Evolutionary conservation across 1,140 invertebrate genomes (phyloP).

Genomic region (Diploscapter pachys): DNA sequence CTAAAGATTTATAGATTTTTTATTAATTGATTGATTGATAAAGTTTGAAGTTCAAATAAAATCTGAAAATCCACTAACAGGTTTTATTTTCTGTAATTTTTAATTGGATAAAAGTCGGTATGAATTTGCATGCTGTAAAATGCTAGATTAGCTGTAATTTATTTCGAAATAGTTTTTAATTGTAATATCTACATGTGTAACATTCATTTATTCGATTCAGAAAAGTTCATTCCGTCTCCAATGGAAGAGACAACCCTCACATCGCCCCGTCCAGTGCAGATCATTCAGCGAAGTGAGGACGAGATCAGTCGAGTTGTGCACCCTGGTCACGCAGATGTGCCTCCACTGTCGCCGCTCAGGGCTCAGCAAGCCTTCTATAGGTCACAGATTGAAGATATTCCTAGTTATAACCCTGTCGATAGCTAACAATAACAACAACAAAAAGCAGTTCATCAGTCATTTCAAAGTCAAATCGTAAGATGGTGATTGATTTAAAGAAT

Average conservation of each 20-base stretch:
- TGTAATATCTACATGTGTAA: not conserved
- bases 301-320: constrained; percentile 41
- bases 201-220: constrained; percentile 23
- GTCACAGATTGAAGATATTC: constrained; percentile 49
- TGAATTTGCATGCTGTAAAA: too few species aligned
- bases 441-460: too few species aligned
- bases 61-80: not conserved
- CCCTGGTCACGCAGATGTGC: constrained; percentile 31
- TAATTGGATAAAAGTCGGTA: too few species aligned
- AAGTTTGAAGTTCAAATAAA: too few species aligned
- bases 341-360: constrained; percentile 40
- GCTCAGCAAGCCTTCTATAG: constrained; percentile 57
- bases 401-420: constrained; percentile 57
- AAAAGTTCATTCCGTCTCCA: constrained; percentile 55
- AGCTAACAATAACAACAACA: constrained; percentile 8
- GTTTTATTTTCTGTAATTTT: too few species aligned
- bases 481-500: too few species aligned
- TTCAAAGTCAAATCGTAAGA: too few species aligned
- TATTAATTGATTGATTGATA: too few species aligned
- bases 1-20: too few species aligned
- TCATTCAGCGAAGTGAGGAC: constrained; percentile 45
- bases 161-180: not conserved
- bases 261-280: constrained; percentile 42
- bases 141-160: not conserved
- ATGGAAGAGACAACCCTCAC: constrained; percentile 47